Evolutionary conservation across 1,140 invertebrate species (phyloP).

Genomic region (Whitmania pigra): DNA sequence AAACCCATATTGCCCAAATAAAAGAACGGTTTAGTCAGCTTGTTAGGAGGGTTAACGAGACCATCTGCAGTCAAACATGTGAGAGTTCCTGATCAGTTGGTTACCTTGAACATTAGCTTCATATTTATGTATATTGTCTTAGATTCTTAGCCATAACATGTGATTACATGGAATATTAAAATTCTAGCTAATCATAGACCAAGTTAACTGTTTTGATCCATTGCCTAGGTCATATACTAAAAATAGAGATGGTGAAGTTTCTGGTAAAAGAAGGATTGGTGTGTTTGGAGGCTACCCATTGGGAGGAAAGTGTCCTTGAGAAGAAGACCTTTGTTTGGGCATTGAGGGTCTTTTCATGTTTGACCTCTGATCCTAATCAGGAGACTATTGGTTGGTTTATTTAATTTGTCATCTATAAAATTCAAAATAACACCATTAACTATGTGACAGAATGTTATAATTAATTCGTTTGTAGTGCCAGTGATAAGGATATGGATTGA

Average conservation of each 20-base stretch:
- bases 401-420: not conserved
- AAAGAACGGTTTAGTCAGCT: constrained; percentile 20
- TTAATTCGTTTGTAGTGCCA: not conserved
- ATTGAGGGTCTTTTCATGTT: not conserved
- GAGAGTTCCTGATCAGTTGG: not conserved
- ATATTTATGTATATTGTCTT: too few species aligned
- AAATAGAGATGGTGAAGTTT: constrained; percentile 16
- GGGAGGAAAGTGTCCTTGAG: not conserved
- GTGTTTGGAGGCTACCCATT: not conserved
- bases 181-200: too few species aligned
- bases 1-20: constrained; percentile 12
- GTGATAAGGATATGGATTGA: not conserved
- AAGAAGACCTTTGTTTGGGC: not conserved
- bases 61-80: constrained; percentile 9
- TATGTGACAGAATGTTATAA: not conserved
- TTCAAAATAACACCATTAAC: too few species aligned
- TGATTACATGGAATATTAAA: too few species aligned
- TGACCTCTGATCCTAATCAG: not conserved
- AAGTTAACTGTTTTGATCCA: not conserved
- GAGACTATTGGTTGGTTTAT: not conserved
- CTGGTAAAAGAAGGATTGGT: constrained; percentile 9
- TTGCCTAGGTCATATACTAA: constrained; percentile 17
- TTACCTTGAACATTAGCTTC: too few species aligned
- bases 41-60: constrained; percentile 17
- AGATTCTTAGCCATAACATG: too few species aligned